Evolutionary conservation across 2,113 vertebrate species (phyloP).

Genomic region (Peromyscus californicus): DNA sequence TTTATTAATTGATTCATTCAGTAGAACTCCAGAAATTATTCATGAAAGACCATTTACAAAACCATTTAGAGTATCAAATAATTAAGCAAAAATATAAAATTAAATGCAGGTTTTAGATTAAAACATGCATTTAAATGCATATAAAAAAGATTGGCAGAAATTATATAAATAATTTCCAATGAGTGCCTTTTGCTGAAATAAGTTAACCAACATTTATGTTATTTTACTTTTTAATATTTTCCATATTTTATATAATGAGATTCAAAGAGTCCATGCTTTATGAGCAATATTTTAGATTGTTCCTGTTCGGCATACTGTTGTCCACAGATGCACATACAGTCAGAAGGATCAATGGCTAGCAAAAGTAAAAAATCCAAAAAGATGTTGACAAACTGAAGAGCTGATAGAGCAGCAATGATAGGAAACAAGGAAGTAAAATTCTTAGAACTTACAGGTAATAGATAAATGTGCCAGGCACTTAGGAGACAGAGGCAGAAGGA

Average conservation of each 20-base stretch:
- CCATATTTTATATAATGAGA: constrained; percentile 36
- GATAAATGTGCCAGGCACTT: not conserved
- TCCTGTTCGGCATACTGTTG: not conserved
- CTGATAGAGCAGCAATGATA: not conserved
- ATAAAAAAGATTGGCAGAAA: not conserved
- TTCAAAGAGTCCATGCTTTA: not conserved
- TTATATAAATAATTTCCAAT: not conserved
- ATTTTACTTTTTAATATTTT: constrained; percentile 55
- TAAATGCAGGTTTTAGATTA: constrained; percentile 1
- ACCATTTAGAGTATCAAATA: constrained; percentile 12
- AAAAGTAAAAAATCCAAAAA: constrained; percentile 14
- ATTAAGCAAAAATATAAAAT: constrained; percentile 8
- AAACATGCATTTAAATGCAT: not conserved
- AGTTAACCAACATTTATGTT: not conserved
- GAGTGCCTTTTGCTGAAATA: constrained; percentile 38
- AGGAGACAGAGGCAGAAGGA: not conserved
- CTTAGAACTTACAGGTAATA: constrained; percentile 41
- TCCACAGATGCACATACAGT: not conserved
- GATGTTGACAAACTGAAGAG: not conserved
- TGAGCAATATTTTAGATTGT: not conserved
- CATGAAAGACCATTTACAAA: not conserved
- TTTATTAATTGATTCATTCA: not conserved
- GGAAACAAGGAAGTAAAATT: constrained; percentile 28
- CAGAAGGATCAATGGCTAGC: constrained; percentile 7
- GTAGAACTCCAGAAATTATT: not conserved